Percentiles rank a stretch among this genome's conserved stretches.
phyloP scores from a whole-genome alignment of 2,888 invertebrate species.

The Neoaliturus tenellus region DNA sequence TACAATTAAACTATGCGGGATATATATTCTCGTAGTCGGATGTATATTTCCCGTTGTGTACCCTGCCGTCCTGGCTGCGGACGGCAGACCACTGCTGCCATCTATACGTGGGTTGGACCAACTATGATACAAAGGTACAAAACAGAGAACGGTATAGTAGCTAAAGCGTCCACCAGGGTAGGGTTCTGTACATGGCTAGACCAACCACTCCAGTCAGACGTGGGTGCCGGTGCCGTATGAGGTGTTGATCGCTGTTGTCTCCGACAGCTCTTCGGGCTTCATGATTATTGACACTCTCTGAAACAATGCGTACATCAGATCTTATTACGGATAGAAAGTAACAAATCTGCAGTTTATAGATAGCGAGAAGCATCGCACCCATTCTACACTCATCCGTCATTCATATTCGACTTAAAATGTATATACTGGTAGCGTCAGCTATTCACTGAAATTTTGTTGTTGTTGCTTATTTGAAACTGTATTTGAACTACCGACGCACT shows the following conservation, averaged over 20 bases:
- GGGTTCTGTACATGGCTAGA: slow-evolving; percentile 57
- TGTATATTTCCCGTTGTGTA: slow-evolving; percentile 18
- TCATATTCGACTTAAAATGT: too few relatives aligned
- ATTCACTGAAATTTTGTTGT: too few relatives aligned
- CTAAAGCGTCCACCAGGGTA: background rate
- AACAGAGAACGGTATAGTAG: slow-evolving; percentile 28
- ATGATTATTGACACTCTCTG: slow-evolving; percentile 74
- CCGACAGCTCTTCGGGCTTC: slow-evolving; percentile 73
- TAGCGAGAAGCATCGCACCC: too few relatives aligned
- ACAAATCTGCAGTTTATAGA: too few relatives aligned
- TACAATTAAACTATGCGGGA: background rate
- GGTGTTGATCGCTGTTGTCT: slow-evolving; percentile 70
- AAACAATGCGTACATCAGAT: background rate
- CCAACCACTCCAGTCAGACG: slow-evolving; percentile 73
- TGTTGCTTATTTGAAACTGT: too few relatives aligned
- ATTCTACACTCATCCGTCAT: too few relatives aligned
- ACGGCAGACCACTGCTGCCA: slow-evolving; percentile 40
- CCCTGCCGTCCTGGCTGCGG: slow-evolving; percentile 46
- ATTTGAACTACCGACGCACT: too few relatives aligned
- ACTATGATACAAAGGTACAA: slow-evolving; percentile 33
- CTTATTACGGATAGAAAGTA: too few relatives aligned
- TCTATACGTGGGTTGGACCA: background rate
- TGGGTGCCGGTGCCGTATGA: slow-evolving; percentile 74
- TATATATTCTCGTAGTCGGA: background rate
- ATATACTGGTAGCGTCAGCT: too few relatives aligned